Evolutionary conservation across 2,113 vertebrate genomes (phyloP).

Genomic region (Neotoma lepida): DNA sequence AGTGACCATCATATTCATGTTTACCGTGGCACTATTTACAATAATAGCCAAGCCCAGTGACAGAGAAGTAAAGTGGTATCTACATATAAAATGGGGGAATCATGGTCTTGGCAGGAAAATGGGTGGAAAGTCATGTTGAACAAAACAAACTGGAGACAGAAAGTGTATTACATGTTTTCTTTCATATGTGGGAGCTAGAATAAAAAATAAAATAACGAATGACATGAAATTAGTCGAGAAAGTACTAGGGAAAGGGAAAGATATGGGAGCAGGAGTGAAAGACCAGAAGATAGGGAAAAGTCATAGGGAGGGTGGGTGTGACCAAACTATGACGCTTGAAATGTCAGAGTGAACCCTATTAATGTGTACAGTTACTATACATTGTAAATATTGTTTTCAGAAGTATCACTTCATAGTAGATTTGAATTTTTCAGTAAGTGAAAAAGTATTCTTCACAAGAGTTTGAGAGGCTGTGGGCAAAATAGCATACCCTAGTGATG

Average conservation of each 20-base stretch:
- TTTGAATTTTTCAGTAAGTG: constrained; percentile 4
- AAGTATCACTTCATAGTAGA: background rate
- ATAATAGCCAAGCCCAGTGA: background rate
- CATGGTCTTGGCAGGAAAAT: background rate
- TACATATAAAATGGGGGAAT: background rate
- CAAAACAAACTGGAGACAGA: background rate
- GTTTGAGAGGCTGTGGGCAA: constrained; percentile 3
- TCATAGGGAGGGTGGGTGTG: background rate
- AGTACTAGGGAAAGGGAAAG: background rate
- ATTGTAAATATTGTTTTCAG: background rate
- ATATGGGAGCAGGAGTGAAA: background rate
- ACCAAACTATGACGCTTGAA: background rate
- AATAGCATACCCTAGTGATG: background rate
- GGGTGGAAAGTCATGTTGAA: background rate
- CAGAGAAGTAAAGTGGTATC: background rate
- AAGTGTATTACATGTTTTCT: background rate
- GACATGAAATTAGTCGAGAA: background rate
- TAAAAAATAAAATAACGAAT: background rate
- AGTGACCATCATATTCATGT: too few relatives aligned
- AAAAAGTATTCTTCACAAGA: background rate
- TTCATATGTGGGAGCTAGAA: background rate
- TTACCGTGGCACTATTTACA: background rate
- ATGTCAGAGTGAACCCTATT: background rate
- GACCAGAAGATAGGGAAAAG: background rate
- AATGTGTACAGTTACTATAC: background rate